A percentile compares a stretch with the other conserved stretches of the same genome.
Evolutionary conservation across 2,113 vertebrate species (phyloP).

Genomic region (Heliornis fulica): DNA sequence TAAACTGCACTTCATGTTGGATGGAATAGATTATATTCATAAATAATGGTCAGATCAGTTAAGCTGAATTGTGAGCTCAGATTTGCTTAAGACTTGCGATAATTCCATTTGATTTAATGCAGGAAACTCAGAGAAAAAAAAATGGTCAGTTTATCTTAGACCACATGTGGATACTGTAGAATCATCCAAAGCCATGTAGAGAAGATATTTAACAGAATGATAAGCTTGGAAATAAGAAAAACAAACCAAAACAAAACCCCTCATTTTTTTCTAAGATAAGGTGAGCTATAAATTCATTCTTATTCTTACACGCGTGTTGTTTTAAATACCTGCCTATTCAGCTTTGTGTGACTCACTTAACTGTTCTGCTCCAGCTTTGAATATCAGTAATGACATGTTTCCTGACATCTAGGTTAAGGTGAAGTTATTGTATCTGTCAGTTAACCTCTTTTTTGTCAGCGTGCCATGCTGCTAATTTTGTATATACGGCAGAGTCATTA

Average conservation of each 20-base stretch:
- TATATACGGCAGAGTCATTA: background rate
- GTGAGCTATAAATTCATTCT: background rate
- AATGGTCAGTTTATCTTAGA: background rate
- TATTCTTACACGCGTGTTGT: background rate
- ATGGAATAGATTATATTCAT: background rate
- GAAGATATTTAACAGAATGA: background rate
- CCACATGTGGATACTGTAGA: background rate
- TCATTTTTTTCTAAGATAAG: background rate
- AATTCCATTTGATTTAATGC: background rate
- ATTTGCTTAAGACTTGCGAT: background rate
- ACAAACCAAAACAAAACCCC: background rate
- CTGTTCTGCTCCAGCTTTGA: constrained; percentile 34
- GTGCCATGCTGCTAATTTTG: constrained; percentile 10
- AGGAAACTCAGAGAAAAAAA: background rate
- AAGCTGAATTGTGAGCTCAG: background rate
- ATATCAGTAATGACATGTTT: constrained; percentile 50
- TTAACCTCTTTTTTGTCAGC: constrained; percentile 47
- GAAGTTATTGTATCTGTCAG: constrained; percentile 36
- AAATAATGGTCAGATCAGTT: background rate
- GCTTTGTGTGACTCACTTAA: constrained; percentile 24
- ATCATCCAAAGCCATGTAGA: background rate
- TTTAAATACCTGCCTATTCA: constrained; percentile 42
- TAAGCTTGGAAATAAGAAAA: background rate
- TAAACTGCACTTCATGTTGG: background rate
- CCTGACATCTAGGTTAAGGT: constrained; percentile 51